These are phyloP conservation scores for Premnoplex brunnescens DNA, from an alignment of 2,797 vertebrate genomes.

Conservation along the genomic window DNA sequence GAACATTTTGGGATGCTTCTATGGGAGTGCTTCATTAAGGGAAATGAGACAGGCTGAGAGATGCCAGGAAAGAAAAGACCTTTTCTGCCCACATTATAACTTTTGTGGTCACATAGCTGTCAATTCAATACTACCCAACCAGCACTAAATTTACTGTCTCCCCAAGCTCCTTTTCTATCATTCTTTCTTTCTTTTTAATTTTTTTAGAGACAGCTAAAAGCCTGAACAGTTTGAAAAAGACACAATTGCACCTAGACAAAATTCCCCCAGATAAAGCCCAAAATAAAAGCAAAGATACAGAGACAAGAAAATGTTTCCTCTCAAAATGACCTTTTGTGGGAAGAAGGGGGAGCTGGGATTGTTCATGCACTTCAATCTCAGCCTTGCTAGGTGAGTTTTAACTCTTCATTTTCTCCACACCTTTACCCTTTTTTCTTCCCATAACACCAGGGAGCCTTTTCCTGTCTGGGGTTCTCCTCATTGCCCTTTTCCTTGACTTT, in stretches of 20 bases:
- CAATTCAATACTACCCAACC: neutral
- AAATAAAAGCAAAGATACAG: constrained; percentile 17
- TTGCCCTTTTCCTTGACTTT: constrained; percentile 75
- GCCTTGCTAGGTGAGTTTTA: constrained; percentile 25
- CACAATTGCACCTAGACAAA: neutral
- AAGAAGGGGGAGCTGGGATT: neutral
- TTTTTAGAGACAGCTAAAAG: neutral
- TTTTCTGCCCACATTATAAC: neutral
- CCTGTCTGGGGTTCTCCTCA: constrained; percentile 20
- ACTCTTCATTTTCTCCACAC: constrained; percentile 38
- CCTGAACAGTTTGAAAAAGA: neutral
- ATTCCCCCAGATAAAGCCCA: neutral
- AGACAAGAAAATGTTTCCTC: neutral
- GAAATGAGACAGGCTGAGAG: neutral
- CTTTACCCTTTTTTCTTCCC: constrained; percentile 8
- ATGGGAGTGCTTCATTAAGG: neutral
- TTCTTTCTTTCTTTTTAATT: neutral
- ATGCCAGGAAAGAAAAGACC: neutral
- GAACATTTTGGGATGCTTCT: neutral
- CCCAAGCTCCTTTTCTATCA: accelerated
- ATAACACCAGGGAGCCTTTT: constrained; percentile 52
- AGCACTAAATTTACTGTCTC: neutral
- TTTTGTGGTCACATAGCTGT: neutral
- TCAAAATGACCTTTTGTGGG: constrained; percentile 17
- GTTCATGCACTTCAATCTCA: constrained; percentile 22